phyloP scores from a whole-genome alignment of 2,113 vertebrate species.

The Illadopsis cleaveri region DNA sequence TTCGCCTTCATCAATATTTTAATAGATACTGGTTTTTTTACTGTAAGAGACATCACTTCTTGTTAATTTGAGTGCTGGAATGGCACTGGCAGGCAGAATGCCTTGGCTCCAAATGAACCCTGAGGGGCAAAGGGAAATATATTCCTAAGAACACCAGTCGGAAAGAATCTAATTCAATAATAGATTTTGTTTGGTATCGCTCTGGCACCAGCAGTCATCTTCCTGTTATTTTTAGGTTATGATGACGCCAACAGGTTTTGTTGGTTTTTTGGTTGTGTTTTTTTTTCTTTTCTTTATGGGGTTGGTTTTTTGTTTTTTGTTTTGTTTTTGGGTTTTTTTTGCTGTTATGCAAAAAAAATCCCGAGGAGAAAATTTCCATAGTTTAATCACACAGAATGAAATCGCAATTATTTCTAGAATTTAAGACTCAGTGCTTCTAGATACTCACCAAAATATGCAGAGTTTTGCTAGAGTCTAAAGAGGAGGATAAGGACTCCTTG shows the following conservation, averaged over 20 bases:
- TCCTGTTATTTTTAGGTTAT: constrained; percentile 63
- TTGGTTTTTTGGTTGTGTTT: neutral
- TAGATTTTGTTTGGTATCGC: constrained; percentile 51
- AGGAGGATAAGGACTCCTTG: neutral
- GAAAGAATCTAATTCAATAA: constrained; percentile 54
- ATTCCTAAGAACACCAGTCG: constrained; percentile 49
- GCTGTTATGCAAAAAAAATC: neutral
- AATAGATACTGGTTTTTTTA: constrained; percentile 37
- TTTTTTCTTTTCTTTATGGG: neutral
- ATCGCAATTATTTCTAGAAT: neutral
- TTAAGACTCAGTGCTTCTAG: neutral
- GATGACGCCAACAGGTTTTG: constrained; percentile 55
- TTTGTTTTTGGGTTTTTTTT: neutral
- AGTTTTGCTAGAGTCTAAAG: neutral
- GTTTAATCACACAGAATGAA: constrained; percentile 20
- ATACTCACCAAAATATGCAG: neutral
- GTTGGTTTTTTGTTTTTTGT: neutral
- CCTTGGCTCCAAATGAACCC: constrained; percentile 46
- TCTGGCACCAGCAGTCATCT: constrained; percentile 48
- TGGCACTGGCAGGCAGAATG: constrained; percentile 40
- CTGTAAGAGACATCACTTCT: constrained; percentile 57
- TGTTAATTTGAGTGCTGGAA: constrained; percentile 59
- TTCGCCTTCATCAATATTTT: constrained; percentile 25
- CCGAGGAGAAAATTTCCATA: neutral
- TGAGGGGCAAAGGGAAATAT: constrained; percentile 42